Conservation (phyloP, 53 echinoderm and acorn worm species). For the Echinarachnius parma region DNA sequence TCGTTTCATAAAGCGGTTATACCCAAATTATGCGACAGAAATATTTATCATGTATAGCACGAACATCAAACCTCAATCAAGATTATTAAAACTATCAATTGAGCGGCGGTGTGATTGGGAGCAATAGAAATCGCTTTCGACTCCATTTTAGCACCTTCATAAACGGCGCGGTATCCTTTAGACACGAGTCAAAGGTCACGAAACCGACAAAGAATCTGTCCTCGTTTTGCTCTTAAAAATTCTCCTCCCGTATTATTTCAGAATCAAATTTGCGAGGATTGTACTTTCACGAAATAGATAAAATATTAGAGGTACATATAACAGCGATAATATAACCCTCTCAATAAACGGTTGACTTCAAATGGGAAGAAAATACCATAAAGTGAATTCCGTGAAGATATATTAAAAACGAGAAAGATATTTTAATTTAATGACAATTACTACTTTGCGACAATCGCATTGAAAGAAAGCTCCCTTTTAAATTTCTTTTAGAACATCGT, state of each 20-base stretch:
- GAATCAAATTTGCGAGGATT: neutral
- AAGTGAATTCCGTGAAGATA: too few relatives aligned
- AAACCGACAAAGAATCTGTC: slow-evolving; percentile 30
- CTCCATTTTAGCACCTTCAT: slow-evolving; percentile 46
- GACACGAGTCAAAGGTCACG: slow-evolving; percentile 16
- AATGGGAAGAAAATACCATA: too few relatives aligned
- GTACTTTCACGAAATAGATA: too few relatives aligned
- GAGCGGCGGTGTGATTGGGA: slow-evolving; percentile 29
- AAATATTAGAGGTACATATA: too few relatives aligned
- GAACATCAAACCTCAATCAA: slow-evolving; percentile 30
- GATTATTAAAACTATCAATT: slow-evolving; percentile 28
- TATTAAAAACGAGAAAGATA: too few relatives aligned
- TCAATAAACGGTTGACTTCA: too few relatives aligned
- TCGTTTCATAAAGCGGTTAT: too few relatives aligned
- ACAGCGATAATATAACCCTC: too few relatives aligned
- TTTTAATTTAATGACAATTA: too few relatives aligned
- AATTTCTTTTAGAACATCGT: slow-evolving; percentile 35
- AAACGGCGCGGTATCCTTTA: slow-evolving; percentile 23
- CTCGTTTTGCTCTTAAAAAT: slow-evolving; percentile 41
- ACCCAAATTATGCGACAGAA: too few relatives aligned
- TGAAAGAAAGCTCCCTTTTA: slow-evolving; percentile 13
- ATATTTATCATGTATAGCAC: too few relatives aligned
- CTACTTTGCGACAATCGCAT: too few relatives aligned
- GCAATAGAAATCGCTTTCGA: slow-evolving; percentile 17
- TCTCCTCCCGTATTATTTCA: neutral